Base-by-base conservation (phyloP, 2,888 invertebrate species). In the Choreutis nemorana region DNA sequence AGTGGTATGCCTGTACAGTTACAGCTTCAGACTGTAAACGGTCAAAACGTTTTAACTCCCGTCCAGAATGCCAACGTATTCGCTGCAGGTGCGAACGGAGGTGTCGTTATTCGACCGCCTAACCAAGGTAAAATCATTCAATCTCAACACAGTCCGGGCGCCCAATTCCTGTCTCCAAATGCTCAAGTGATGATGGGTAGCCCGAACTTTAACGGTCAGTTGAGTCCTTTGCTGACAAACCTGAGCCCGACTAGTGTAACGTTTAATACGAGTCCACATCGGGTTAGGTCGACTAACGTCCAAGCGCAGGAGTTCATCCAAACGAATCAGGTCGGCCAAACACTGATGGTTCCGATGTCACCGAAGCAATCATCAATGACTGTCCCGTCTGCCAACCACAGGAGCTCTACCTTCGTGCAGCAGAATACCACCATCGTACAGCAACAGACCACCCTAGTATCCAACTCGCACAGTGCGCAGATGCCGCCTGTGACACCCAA, bases 401-500 rank as follows among this genome's bases (percentile, higher is more conserved):
- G 82, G 31, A 82, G 83, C 43, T 86, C 86, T 0, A 91, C 91
- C 0, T 91, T 86, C 48, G 89, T 91, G 2, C 91, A 91, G 43
- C 91, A 91, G 45, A 92, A 91, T 52, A 90, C 91, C 1, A 91
- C 91, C 1, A 91, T 92, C 45, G 89, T 90, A 2, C 90, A 90
- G 48, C 90, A 90, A 45, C 89, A 90, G 55, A 89, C 89, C 0
- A 89, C 89, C 0, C 84, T 89, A 71, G 86, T 89, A 3, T 85
- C 88, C 0, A 87, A 87, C 47, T 85, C 87, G 45, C 86, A 82
- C 37, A 64, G 65, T 38, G 40, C 63, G 12, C 63, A 63, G 33
- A 54, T 65, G 49, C 53, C 64, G 13, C 47, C 60, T 22, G 48
- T 60, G 28, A 47, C 60, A 13, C 44, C 50, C 13, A 58, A 55